A percentile compares a stretch with the other conserved stretches of the same genome.
Evolutionary conservation across 2,888 invertebrate species (phyloP).

Genomic region (Archips crataeganus): DNA sequence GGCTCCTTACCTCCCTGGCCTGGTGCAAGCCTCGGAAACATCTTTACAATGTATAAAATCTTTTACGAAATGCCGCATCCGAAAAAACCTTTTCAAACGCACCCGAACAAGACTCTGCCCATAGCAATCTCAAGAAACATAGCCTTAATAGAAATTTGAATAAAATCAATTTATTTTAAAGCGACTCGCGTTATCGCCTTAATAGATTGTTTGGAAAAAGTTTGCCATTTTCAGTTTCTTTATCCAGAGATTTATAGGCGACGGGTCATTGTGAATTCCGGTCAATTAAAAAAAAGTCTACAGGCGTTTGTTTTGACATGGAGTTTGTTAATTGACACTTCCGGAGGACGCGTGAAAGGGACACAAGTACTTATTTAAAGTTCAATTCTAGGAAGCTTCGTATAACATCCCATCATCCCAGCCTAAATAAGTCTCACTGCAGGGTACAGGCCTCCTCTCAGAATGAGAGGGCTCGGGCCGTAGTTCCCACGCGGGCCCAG

Average conservation of each 20-base stretch:
- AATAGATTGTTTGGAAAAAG: constrained; percentile 69
- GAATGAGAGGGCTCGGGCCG: no score
- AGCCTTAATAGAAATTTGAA: constrained; percentile 83
- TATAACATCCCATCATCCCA: no score
- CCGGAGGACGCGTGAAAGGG: no score
- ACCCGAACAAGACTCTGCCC: constrained; percentile 55
- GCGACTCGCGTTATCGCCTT: constrained; percentile 77
- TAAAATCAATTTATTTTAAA: constrained; percentile 85
- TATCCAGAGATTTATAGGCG: constrained; percentile 29
- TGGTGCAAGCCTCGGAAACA: no score
- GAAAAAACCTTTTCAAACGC: constrained; percentile 38
- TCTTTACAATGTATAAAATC: no score
- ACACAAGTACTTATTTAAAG: no score
- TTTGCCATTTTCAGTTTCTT: constrained; percentile 42
- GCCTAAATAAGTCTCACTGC: no score
- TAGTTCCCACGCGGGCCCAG: no score
- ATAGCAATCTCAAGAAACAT: constrained; percentile 79
- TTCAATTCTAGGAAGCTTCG: no score
- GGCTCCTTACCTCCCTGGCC: no score
- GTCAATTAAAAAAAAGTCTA: constrained; percentile 35
- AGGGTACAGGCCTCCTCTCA: no score
- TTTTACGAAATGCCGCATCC: constrained; percentile 50
- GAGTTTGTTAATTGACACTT: background rate
- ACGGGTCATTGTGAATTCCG: background rate
- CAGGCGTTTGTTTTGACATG: background rate